These are phyloP conservation scores for Hipparchia semele DNA, from an alignment of 2,888 invertebrate species.

Conservation along the genomic window DNA sequence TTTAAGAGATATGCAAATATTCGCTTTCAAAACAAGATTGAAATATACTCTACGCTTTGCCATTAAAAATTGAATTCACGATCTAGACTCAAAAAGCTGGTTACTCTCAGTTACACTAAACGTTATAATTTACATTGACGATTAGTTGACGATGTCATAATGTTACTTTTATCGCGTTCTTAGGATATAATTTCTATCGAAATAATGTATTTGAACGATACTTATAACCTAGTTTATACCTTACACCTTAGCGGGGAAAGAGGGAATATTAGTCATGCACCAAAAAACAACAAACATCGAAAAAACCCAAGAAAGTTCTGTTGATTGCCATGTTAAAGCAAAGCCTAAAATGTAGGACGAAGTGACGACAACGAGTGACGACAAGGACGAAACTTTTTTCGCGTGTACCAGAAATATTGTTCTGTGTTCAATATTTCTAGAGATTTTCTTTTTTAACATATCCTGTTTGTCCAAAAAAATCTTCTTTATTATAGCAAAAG, in stretches of 20 bases:
- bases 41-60: constrained; percentile 16
- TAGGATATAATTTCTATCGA: not conserved
- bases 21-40: constrained; percentile 47
- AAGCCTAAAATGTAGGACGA: constrained; percentile 2
- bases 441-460: too few relatives aligned
- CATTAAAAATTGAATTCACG: constrained; percentile 30
- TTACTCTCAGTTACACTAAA: constrained; percentile 24
- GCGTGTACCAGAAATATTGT: not conserved
- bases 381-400: not conserved
- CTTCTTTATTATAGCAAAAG: too few relatives aligned
- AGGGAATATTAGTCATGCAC: not conserved
- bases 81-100: constrained; percentile 22
- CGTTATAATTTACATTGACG: constrained; percentile 21
- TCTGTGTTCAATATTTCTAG: not conserved
- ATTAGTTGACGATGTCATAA: constrained; percentile 34
- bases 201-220: not conserved
- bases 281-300: not conserved
- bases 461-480: too few relatives aligned
- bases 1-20: constrained; percentile 47
- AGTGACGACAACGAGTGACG: too few relatives aligned
- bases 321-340: not conserved
- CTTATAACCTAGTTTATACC: not conserved
- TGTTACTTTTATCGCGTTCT: constrained; percentile 26
- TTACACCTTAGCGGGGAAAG: not conserved
- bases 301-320: constrained; percentile 4